Evolutionary conservation across 2,888 invertebrate genomes (phyloP).

Genomic region (Oligia fasciuncula): DNA sequence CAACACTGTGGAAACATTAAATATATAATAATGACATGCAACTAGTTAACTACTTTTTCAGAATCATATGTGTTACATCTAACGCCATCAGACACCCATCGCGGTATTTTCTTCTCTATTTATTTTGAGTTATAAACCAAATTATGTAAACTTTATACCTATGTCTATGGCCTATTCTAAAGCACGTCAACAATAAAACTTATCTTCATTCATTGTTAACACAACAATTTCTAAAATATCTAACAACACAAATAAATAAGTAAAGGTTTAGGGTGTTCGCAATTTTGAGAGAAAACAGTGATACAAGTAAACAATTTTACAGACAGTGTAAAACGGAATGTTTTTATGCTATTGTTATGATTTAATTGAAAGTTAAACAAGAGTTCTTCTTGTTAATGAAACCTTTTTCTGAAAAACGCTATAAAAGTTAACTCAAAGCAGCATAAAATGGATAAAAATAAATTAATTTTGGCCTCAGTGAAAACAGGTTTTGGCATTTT

Average conservation of each 20-base stretch:
- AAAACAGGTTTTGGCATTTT: slow-evolving; percentile 81
- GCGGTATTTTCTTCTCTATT: slow-evolving; percentile 33
- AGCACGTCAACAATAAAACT: slow-evolving; percentile 76
- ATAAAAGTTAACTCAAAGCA: slow-evolving; percentile 22
- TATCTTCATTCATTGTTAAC: slow-evolving; percentile 69
- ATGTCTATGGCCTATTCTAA: slow-evolving; percentile 73
- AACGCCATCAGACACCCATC: slow-evolving; percentile 40
- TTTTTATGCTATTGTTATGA: slow-evolving; percentile 62
- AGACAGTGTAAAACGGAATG: slow-evolving; percentile 74
- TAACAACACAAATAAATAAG: slow-evolving; percentile 72
- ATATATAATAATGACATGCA: slow-evolving; percentile 56
- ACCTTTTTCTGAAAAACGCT: slow-evolving; percentile 30
- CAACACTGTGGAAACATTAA: slow-evolving; percentile 52
- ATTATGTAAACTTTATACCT: slow-evolving; percentile 67
- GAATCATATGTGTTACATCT: slow-evolving; percentile 39
- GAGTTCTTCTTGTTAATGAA: slow-evolving; percentile 19
- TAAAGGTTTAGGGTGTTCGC: slow-evolving; percentile 51
- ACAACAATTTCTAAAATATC: slow-evolving; percentile 75
- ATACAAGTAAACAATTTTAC: slow-evolving; percentile 60
- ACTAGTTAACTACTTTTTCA: slow-evolving; percentile 51
- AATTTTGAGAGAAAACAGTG: slow-evolving; percentile 58
- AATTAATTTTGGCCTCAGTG: slow-evolving; percentile 80
- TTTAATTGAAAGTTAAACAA: slow-evolving; percentile 38
- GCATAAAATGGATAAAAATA: slow-evolving; percentile 70
- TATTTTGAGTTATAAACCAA: slow-evolving; percentile 49